These are phyloP conservation scores for Hemicrepidius hirtus DNA, from an alignment of 2,888 invertebrate species.

Conservation along the genomic window DNA sequence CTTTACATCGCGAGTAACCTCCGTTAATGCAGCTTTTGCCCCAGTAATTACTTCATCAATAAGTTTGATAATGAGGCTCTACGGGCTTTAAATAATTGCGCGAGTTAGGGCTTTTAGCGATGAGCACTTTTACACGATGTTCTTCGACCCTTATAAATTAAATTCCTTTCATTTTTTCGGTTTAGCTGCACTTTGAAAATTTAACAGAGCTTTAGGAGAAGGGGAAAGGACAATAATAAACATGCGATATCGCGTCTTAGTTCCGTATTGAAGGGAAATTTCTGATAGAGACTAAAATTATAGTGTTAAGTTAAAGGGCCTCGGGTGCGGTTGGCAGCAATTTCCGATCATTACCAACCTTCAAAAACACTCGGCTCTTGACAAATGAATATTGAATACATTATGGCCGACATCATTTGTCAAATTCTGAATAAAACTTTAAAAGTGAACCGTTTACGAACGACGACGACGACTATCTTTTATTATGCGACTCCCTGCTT, in stretches of 20 bases:
- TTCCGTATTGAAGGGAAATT: slow-evolving; percentile 34
- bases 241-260: slow-evolving; percentile 11
- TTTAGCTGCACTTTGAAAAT: not conserved
- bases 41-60: slow-evolving; percentile 50
- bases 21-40: slow-evolving; percentile 42
- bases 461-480: slow-evolving; percentile 49
- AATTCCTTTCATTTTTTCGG: not conserved
- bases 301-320: slow-evolving; percentile 47
- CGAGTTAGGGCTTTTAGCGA: slow-evolving; percentile 32
- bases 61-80: slow-evolving; percentile 51
- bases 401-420: slow-evolving; percentile 59
- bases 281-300: slow-evolving; percentile 44
- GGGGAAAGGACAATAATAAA: not conserved
- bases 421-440: slow-evolving; percentile 57
- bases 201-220: not conserved
- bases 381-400: slow-evolving; percentile 60
- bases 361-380: slow-evolving; percentile 57
- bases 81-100: slow-evolving; percentile 48
- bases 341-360: slow-evolving; percentile 57
- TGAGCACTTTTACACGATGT: slow-evolving; percentile 25
- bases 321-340: slow-evolving; percentile 55
- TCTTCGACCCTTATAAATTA: slow-evolving; percentile 20
- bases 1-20: slow-evolving; percentile 37
- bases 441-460: slow-evolving; percentile 50
- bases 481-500: slow-evolving; percentile 46